Evolutionary conservation across 1,140 invertebrate genomes (phyloP), one percentile per base, ranked within the genome.

Genomic region (Oryctes rhinoceros): DNA sequence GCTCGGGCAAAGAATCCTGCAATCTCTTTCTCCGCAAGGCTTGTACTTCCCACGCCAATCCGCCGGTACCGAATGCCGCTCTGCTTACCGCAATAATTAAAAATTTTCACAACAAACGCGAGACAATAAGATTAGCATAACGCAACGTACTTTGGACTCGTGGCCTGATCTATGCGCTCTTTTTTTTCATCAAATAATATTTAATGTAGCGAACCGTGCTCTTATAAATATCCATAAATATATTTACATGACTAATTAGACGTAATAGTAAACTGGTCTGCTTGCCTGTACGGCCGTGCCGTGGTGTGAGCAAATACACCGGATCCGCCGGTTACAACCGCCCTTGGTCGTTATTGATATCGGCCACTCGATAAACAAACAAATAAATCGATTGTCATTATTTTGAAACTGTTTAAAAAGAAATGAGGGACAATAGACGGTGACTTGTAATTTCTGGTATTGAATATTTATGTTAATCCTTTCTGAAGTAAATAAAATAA

Each of bases 131-230:
- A 18, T 59, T 59, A 59, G 18, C 53, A 59, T 59, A 59, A 18
- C 53, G n/a, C 18, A 18, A 18, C 18, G 53, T n/a, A 59, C 53
- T 59, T 59, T 18, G 53, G 53, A 59, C 53, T 59, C 53, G 53
- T 59, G 53, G 53, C 18, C 53, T 59, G 53, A 59, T 59, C 53
- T 59, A 59, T 59, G 18, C 53, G 53, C 18, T 59, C 53, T 59
- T 59, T 59, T 48, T 53, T 59, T 59, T 59, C 53, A 59, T 59
- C 53, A 59, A 59, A 59, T 59, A 59, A 59, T 59, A 59, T 59
- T 59, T 59, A 59, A 59, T 59, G 18, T 59, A 59, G 18, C 53
- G 53, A 59, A 59, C 53, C 18, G 53, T 59, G 53, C n/a, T 18
- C 13, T 18, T 59, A 59, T 59, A 59, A 59, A 59, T 59, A 59